Evolutionary conservation across 1,140 invertebrate species (phyloP).

Genomic region (Homarus americanus): DNA sequence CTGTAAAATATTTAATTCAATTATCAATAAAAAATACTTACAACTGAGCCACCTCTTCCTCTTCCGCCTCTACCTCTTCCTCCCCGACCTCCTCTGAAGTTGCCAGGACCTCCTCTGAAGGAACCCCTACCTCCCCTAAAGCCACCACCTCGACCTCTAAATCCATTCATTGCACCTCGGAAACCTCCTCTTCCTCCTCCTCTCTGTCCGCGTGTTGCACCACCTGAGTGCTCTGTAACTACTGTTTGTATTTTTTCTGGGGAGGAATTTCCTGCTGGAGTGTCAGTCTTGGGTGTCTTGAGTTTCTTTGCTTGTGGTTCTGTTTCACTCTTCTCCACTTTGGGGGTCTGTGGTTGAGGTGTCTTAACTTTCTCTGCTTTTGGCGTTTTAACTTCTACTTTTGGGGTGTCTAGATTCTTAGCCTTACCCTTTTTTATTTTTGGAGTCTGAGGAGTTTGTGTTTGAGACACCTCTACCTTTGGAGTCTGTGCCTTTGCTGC

Average conservation of each 20-base stretch:
- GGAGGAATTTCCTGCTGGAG: neutral
- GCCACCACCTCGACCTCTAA: conserved; percentile 4
- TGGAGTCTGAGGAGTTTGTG: neutral
- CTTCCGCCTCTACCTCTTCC: neutral
- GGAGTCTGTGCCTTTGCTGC: neutral
- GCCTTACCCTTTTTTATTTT: neutral
- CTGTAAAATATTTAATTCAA: too few relatives aligned
- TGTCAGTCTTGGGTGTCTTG: neutral
- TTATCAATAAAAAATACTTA: neutral
- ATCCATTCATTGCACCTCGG: conserved; percentile 11
- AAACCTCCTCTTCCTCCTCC: conserved; percentile 4
- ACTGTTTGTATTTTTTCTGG: neutral
- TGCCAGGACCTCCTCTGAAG: neutral
- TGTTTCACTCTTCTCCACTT: neutral
- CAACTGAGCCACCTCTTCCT: neutral
- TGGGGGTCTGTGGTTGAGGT: neutral
- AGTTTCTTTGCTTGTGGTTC: neutral
- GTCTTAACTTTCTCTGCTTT: neutral
- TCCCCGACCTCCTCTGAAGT: neutral
- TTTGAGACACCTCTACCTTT: neutral
- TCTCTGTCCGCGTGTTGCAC: neutral
- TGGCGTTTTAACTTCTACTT: neutral
- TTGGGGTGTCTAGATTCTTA: neutral
- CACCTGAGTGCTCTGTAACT: neutral
- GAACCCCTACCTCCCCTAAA: conserved; percentile 14